Evolutionary conservation across 2,797 vertebrate species (phyloP).

Genomic region (Apodemus agrarius): DNA sequence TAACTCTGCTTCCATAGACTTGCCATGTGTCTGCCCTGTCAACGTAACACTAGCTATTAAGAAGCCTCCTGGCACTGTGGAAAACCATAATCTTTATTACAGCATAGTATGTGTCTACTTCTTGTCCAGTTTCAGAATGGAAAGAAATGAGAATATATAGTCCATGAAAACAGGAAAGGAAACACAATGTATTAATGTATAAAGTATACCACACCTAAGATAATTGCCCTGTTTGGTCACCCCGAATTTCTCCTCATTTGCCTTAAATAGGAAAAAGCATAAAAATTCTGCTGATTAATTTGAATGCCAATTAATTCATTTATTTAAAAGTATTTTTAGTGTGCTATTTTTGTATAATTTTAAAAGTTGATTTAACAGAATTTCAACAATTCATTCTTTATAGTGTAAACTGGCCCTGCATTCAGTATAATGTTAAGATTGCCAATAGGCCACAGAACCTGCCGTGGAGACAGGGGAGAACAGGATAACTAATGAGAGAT

Average conservation of each 20-base stretch:
- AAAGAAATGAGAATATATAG: neutral
- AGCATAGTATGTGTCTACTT: neutral
- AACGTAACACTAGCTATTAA: neutral
- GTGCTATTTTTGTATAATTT: slow-evolving; percentile 30
- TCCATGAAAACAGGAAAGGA: neutral
- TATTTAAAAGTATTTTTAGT: neutral
- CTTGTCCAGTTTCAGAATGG: slow-evolving; percentile 44
- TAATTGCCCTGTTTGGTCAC: neutral
- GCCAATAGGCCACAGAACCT: neutral
- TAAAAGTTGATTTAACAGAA: neutral
- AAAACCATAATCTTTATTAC: neutral
- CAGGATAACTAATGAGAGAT: neutral
- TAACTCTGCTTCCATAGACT: neutral
- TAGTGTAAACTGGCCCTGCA: neutral
- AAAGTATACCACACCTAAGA: neutral
- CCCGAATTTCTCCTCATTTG: neutral
- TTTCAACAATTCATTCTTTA: slow-evolving; percentile 20
- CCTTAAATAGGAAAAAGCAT: neutral
- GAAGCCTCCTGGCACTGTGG: neutral
- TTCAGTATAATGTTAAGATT: neutral
- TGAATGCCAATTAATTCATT: slow-evolving; percentile 47
- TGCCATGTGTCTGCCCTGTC: neutral
- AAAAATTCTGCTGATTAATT: slow-evolving; percentile 1
- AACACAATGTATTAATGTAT: rapidly evolving
- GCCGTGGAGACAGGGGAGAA: rapidly evolving